phyloP scores from a whole-genome alignment of 2,888 invertebrate genomes.

The Didymodactylos carnosus region DNA sequence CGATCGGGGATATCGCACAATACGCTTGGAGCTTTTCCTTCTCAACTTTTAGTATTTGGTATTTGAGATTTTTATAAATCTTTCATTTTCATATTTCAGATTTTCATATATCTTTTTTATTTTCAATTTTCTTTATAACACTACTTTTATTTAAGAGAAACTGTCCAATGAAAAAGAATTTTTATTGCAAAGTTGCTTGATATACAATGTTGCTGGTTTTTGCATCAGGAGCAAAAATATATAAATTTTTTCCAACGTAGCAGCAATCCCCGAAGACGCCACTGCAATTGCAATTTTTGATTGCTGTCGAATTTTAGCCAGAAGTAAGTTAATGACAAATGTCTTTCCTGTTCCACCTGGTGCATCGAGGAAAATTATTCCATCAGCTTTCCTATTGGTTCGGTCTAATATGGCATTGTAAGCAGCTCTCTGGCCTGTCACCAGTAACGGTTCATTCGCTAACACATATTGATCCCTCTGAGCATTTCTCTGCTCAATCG shows the following conservation, averaged over 20 bases:
- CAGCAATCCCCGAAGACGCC: slow-evolving; percentile 36
- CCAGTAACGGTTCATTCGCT: neutral
- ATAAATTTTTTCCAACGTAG: slow-evolving; percentile 23
- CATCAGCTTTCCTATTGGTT: neutral
- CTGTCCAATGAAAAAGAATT: too few relatives aligned
- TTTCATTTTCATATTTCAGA: too few relatives aligned
- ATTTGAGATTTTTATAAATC: too few relatives aligned
- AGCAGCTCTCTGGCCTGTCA: neutral
- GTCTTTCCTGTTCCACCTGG: slow-evolving; percentile 35
- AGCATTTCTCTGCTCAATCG: too few relatives aligned
- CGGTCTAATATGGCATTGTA: slow-evolving; percentile 1
- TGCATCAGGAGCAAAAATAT: neutral
- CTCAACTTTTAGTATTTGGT: too few relatives aligned
- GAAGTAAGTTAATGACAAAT: slow-evolving; percentile 27
- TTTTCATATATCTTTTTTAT: too few relatives aligned
- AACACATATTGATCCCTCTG: neutral
- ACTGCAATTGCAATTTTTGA: slow-evolving; percentile 27
- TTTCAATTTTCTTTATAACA: too few relatives aligned
- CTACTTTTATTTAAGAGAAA: too few relatives aligned
- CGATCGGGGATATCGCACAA: too few relatives aligned
- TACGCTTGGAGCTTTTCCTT: too few relatives aligned
- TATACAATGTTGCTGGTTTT: neutral
- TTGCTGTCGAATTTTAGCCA: slow-evolving; percentile 25
- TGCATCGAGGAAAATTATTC: slow-evolving; percentile 27
- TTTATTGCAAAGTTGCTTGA: neutral